These are phyloP conservation scores for Catamblyrhynchus diadema DNA, from an alignment of 2,797 vertebrate genomes.

Conservation along the genomic window DNA sequence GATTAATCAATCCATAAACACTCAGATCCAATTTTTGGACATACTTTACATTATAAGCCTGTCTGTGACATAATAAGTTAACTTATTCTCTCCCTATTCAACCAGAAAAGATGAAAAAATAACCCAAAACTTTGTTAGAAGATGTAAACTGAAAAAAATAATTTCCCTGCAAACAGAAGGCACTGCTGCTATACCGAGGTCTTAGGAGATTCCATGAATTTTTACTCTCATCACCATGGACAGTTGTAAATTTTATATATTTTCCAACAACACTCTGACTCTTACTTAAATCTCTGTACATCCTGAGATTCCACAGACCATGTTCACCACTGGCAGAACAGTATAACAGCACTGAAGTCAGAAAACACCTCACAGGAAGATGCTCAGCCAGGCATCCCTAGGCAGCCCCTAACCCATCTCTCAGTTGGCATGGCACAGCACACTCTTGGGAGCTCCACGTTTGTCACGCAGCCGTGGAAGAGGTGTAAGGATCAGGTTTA, in stretches of 20 bases:
- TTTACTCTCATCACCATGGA: background rate
- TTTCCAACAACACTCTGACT: background rate
- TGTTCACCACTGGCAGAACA: background rate
- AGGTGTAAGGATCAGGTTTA: background rate
- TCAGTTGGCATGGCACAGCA: background rate
- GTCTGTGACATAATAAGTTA: background rate
- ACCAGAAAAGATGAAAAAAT: background rate
- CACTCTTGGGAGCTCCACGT: background rate
- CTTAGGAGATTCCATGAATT: background rate
- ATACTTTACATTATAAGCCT: background rate
- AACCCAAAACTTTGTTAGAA: background rate
- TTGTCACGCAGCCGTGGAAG: background rate
- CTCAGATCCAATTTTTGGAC: background rate
- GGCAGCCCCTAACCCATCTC: background rate
- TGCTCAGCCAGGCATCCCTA: background rate
- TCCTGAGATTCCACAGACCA: background rate
- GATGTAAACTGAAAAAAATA: constrained; percentile 18
- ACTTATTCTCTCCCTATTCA: background rate
- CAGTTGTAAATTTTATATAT: background rate
- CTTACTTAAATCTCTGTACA: background rate
- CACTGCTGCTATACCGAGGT: background rate
- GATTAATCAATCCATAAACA: background rate
- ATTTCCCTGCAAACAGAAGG: constrained; percentile 7
- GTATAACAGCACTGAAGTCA: background rate
- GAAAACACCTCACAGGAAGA: background rate